Base-by-base conservation (phyloP, 2,797 vertebrate species). In the Rhadinocentrus ornatus region DNA sequence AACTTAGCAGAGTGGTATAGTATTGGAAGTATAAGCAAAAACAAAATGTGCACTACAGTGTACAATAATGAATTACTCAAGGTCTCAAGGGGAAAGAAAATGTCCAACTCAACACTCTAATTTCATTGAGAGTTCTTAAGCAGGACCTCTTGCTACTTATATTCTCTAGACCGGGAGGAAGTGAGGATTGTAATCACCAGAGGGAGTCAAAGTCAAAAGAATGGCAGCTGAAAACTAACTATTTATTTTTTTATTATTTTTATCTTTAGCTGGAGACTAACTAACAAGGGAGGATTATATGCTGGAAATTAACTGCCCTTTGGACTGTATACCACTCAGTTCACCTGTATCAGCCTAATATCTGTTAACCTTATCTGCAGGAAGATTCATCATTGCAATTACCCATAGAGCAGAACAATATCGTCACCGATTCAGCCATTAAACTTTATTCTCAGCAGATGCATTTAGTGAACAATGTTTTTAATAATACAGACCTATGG, bases 241-340 rank as follows among this genome's bases (percentile, higher is more conserved):
- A 29, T 29, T 29, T 29, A 2, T 29, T 29, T 29, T 29, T 29
- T 29, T 29, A 29, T 29, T 2, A 3, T 29, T 3, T 29, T 29
- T 29, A 3, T 29, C n/a, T 29, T 29, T 29, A 29, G 29, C 67
- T 55, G 39, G 73, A 80, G 82, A 72, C 64, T 65, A 54, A 68
- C 69, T 64, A n/a, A 75, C 66, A 31, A 78, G 62, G 78, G 69
- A 75, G 79, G 72, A 80, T 75, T 79, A 79, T 39, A n/a, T 68
- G 69, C 71, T 75, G 74, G 73, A 88, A 73, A 72, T 64, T 18
- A 78, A 67, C 76, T 71, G 48, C 69, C 79, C 75, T 55, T 52
- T 73, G 60, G 77, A 80, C 57, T 61, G 65, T 76, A 39, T 39
- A 76, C 72, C 69, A 62, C 66, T 59, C 31, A 59, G 69, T 66